These are phyloP conservation scores for Tinea trinotella DNA, from an alignment of 2,888 invertebrate species.

Conservation along the genomic window DNA sequence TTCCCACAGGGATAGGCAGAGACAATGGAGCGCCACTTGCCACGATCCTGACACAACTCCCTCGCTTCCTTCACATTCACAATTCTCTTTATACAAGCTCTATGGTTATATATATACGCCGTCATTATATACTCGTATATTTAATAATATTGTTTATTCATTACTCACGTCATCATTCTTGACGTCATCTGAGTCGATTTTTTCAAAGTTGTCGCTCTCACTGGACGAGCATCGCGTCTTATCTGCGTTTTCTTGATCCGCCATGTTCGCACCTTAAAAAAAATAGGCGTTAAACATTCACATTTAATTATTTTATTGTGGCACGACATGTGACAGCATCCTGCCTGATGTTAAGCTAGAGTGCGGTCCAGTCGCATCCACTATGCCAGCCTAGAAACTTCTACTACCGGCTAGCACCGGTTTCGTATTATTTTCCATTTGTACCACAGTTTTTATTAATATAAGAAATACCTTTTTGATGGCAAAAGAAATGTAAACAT, in stretches of 20 bases:
- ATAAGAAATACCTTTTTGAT: background rate
- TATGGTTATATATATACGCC: no score
- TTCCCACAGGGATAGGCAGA: no score
- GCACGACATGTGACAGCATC: no score
- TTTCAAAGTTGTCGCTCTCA: slow-evolving; percentile 63
- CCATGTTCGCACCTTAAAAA: slow-evolving; percentile 32
- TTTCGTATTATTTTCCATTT: background rate
- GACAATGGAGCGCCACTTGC: no score
- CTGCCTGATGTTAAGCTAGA: background rate
- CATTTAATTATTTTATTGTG: no score
- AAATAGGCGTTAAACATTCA: background rate
- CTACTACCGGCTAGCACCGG: background rate
- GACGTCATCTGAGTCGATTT: slow-evolving; percentile 56
- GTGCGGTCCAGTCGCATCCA: no score
- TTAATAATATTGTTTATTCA: no score
- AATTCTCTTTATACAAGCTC: no score
- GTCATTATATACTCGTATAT: no score
- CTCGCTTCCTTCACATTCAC: no score
- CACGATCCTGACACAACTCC: no score
- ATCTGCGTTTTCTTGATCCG: slow-evolving; percentile 35
- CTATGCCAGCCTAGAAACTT: no score
- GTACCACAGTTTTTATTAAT: background rate
- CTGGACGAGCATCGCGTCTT: slow-evolving; percentile 54
- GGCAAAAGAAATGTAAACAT: background rate
- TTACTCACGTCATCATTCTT: slow-evolving; percentile 34